Evolutionary conservation across 2,113 vertebrate genomes (phyloP), one percentile per base, ranked within the genome.

Genomic region (Sander lucioperca): DNA sequence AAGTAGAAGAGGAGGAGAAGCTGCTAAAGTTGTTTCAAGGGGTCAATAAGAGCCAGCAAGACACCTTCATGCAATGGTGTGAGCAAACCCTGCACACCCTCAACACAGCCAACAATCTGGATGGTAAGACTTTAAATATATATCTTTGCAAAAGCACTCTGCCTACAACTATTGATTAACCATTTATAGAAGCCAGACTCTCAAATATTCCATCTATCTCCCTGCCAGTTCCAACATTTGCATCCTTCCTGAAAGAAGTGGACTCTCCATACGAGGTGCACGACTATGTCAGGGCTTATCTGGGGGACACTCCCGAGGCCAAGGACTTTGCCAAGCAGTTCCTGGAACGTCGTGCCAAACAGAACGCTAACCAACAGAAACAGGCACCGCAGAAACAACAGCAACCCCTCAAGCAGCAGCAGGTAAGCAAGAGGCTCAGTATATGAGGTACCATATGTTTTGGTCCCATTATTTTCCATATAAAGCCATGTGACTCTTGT

Each of bases 251-350:
- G 91, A 99, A 99, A 94, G 99, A 99, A 96, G 98, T 99, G 80
- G 99, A 99, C 81, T 99, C 98, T 89, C 96, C 97, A 0, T 99
- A 99, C 36, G 99, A 99, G 92, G 98, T 99, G 91, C 97, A 99
- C 48, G 99, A 99, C 93, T 99, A 99, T 50, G 95, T 99, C 92
- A 96, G 96, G 95, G 97, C 97, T 86, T 99, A 99, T 80, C 95
- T 99, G 86, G 99, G 99, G 87, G 99, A 99, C 78, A 99, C 97
- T 59, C 95, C 97, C 39, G 98, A 99, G 93, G 98, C 97, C 93
- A 99, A 99, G 95, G 99, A 99, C 93, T 99, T 99, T 95, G 98
- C 98, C 95, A 99, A 98, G 96, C 97, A 99, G 95, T 99, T 99
- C 94, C 95, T 99, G 50, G 99, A 99, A 93, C 97, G 98, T 73